Conservation (phyloP, 1,140 invertebrate genomes). For the Myzus persicae region DNA sequence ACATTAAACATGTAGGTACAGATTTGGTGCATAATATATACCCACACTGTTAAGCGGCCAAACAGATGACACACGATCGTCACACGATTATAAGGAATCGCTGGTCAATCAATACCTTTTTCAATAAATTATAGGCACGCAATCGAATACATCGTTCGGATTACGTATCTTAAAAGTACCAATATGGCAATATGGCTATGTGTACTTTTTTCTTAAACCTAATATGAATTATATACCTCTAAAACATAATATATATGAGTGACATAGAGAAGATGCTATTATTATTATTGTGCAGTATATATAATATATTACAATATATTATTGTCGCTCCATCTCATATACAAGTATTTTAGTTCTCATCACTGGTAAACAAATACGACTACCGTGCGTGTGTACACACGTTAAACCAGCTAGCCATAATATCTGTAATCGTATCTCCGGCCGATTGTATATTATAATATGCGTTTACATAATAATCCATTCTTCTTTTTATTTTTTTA, state of each 20-base stretch:
- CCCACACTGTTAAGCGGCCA: too few relatives aligned
- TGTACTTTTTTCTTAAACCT: neutral
- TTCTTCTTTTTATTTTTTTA: constrained; percentile 18
- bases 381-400: neutral
- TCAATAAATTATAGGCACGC: neutral
- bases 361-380: constrained; percentile 2
- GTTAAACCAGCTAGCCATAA: neutral
- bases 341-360: neutral
- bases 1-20: too few relatives aligned
- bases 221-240: neutral
- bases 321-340: neutral
- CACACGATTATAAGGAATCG: neutral
- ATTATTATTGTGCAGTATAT: neutral
- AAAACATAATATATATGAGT: neutral
- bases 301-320: too few relatives aligned
- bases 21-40: neutral
- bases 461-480: neutral
- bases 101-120: neutral
- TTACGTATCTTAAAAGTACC: neutral
- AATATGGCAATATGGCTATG: too few relatives aligned
- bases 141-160: neutral
- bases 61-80: neutral
- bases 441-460: neutral
- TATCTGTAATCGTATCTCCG: neutral
- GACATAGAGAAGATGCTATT: neutral